Conservation (phyloP, 2,113 vertebrate genomes). For the Prietella phreatophila region DNA sequence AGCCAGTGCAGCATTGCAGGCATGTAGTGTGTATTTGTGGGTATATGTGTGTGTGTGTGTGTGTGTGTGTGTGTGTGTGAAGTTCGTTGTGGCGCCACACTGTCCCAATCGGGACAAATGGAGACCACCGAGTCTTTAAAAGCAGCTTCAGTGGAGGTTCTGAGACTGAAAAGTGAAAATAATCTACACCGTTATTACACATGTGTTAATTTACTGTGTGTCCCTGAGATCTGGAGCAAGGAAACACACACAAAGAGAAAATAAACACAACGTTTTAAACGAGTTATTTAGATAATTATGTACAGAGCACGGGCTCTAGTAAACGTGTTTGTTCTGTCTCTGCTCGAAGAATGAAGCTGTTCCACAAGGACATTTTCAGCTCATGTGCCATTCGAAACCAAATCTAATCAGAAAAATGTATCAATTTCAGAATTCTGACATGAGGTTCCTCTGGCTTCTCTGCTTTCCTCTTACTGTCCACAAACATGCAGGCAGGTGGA, state of each 20-base stretch:
- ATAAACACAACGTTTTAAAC: background rate
- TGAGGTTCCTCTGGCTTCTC: background rate
- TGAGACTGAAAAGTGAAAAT: background rate
- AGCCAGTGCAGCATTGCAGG: constrained; percentile 34
- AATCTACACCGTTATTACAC: background rate
- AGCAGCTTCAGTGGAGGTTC: background rate
- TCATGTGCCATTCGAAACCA: no score
- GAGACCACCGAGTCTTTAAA: constrained; percentile 1
- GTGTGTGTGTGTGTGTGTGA: constrained; percentile 37
- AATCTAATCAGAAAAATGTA: no score
- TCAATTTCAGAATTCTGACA: no score
- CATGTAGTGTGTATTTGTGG: constrained; percentile 11
- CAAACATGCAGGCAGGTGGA: background rate
- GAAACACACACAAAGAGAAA: background rate
- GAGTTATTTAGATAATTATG: background rate
- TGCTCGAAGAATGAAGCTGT: no score
- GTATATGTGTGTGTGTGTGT: constrained; percentile 8
- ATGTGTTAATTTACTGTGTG: background rate
- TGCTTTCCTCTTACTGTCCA: background rate
- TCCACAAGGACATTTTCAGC: no score
- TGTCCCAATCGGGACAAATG: constrained; percentile 28
- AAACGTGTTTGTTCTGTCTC: no score
- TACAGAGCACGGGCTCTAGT: no score
- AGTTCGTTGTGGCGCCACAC: constrained; percentile 7
- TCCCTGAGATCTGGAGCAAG: background rate